Evolutionary conservation across 2,888 invertebrate species (phyloP).

Genomic region (Drosophila testacea): DNA sequence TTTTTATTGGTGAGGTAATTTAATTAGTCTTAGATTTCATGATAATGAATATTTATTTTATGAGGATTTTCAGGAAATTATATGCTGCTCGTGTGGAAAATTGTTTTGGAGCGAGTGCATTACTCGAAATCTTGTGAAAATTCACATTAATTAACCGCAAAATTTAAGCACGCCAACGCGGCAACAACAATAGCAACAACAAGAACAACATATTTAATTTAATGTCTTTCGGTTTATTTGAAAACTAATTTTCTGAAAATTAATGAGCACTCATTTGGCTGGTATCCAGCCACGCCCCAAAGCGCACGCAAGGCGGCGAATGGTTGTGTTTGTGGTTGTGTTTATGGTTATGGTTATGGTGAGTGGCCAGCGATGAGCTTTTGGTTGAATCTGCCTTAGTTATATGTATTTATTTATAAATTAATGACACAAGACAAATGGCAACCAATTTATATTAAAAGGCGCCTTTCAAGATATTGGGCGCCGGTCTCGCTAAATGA

Average conservation of each 20-base stretch:
- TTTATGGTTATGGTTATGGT: constrained; percentile 16
- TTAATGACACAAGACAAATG: constrained; percentile 76
- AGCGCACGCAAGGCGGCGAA: constrained; percentile 60
- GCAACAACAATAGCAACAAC: constrained; percentile 8
- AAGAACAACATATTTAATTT: constrained; percentile 62
- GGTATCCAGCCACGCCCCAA: constrained; percentile 70
- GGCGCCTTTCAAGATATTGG: constrained; percentile 61
- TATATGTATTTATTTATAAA: constrained; percentile 66
- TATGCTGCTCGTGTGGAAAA: constrained; percentile 41
- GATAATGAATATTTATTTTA: background rate
- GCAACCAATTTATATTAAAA: constrained; percentile 70
- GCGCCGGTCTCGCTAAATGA: constrained; percentile 59
- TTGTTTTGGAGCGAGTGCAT: constrained; percentile 47
- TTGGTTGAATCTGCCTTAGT: constrained; percentile 60
- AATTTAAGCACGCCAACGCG: constrained; percentile 58
- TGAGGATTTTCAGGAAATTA: background rate
- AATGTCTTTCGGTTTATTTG: constrained; percentile 65
- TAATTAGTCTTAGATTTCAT: background rate
- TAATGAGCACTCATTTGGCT: constrained; percentile 78
- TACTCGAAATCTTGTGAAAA: constrained; percentile 41
- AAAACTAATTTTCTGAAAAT: constrained; percentile 74
- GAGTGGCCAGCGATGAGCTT: constrained; percentile 43
- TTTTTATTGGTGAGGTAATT: background rate
- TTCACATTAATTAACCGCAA: constrained; percentile 73
- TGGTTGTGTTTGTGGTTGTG: background rate